Evolutionary conservation across 2,113 vertebrate species (phyloP), one percentile per base, ranked within the genome.

Genomic region (Entomyzon cyanotis): DNA sequence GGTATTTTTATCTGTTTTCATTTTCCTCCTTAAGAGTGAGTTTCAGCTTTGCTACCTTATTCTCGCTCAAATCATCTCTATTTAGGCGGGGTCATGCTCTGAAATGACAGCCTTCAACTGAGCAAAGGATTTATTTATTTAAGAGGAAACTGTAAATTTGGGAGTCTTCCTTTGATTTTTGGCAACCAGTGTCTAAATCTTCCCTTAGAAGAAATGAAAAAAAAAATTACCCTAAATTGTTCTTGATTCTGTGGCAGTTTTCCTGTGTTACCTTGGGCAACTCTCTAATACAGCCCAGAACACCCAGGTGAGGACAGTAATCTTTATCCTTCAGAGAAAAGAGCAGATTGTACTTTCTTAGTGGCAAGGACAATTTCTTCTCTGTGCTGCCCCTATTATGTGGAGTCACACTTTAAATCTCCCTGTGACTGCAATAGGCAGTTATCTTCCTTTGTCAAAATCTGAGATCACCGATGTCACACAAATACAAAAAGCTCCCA

Each of bases 351-450:
- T 46, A 39, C 37, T 82, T 89, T 28, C 31, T 53, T 39, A 30
- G 60, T 11, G 27, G 10, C 24, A 79, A 62, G 50, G 62, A 42
- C 10, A 55, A 4, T 42, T 84, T 58, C 25, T 82, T 49, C 49
- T 53, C 56, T 41, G 14, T 46, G 24, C 16, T 8, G 2, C 31
- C 28, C 30, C 44, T 74, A 15, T 58, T 8, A 13, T 1, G 1
- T 17, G 10, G n/a, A 91, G 39, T 46, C 56, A 56, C 12, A 6
- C 18, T 13, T 35, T 41, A 53, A 76, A 68, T 12, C 50, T 55
- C 73, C 2, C 4, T 69, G 46, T 0, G 0, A 5, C 42, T 89
- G 27, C 62, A 58, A 25, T 0, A 80, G n/a, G 23, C 41, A 46
- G 25, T 4, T 46, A 78, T 50, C 15, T 41, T 71, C 60, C 55